Conservation (phyloP, 2,888 invertebrate species). For the Pseudanteris insignis region DNA sequence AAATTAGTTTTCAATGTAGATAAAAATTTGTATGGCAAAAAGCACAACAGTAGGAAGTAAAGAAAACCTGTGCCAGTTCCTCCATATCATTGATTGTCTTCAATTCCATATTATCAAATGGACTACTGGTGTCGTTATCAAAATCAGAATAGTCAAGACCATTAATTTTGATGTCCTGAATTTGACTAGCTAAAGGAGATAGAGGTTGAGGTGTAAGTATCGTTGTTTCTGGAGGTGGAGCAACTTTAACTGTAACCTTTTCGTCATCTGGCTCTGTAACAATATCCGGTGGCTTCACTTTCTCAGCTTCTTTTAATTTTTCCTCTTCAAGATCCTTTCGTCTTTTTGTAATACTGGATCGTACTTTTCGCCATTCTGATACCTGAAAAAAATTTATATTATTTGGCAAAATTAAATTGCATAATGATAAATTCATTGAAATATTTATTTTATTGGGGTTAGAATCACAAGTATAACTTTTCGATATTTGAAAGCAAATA, state of each 20-base stretch:
- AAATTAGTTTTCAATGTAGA: neutral
- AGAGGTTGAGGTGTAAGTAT: slow-evolving; percentile 64
- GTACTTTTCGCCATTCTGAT: slow-evolving; percentile 75
- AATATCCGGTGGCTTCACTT: slow-evolving; percentile 47
- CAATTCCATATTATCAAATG: slow-evolving; percentile 91
- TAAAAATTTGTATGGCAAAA: too few species aligned
- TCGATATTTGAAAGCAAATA: too few species aligned
- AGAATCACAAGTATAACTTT: too few species aligned
- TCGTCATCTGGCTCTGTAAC: slow-evolving; percentile 10
- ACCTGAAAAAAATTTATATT: slow-evolving; percentile 67
- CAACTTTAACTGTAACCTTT: slow-evolving; percentile 55
- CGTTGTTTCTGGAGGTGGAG: slow-evolving; percentile 66
- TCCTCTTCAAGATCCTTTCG: slow-evolving; percentile 70
- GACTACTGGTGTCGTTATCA: slow-evolving; percentile 90
- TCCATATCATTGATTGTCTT: slow-evolving; percentile 94
- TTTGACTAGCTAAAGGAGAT: slow-evolving; percentile 56
- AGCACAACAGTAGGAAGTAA: neutral
- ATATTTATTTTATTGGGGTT: too few species aligned
- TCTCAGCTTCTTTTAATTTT: slow-evolving; percentile 15
- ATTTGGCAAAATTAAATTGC: too few species aligned
- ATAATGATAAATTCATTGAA: too few species aligned
- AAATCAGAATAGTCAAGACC: slow-evolving; percentile 73
- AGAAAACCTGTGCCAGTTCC: slow-evolving; percentile 77
- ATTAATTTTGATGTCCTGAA: slow-evolving; percentile 57
- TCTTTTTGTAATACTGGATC: slow-evolving; percentile 72